phyloP scores from a whole-genome alignment of 2,888 invertebrate genomes.

The Congeria kusceri region DNA sequence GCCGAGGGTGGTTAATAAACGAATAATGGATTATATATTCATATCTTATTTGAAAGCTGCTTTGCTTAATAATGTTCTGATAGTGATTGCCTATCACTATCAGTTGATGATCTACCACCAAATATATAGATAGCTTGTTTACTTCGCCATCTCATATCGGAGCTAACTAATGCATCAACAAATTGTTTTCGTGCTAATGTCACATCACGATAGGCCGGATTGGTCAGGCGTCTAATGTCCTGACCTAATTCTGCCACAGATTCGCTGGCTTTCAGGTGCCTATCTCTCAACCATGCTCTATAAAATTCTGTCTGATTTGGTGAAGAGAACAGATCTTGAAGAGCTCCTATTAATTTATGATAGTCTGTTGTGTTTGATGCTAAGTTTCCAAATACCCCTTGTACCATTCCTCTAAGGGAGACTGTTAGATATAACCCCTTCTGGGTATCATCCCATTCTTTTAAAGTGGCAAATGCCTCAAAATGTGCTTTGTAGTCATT shows the following conservation, averaged over 20 bases:
- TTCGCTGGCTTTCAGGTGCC: conserved; percentile 19
- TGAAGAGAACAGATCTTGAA: conserved; percentile 24
- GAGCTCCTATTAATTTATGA: neutral
- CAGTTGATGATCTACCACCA: too few relatives aligned
- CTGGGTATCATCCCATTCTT: conserved; percentile 22
- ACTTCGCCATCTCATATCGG: neutral
- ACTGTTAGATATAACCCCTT: conserved; percentile 37
- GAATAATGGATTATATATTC: too few relatives aligned
- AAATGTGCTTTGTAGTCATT: too few relatives aligned
- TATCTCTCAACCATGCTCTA: conserved; percentile 29
- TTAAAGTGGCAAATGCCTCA: conserved; percentile 34
- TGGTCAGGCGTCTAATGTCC: conserved; percentile 15
- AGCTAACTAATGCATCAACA: conserved; percentile 13
- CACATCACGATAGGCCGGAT: conserved; percentile 12
- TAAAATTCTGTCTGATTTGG: conserved; percentile 21
- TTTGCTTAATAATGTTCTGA: too few relatives aligned
- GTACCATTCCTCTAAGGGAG: conserved; percentile 25
- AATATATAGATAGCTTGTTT: too few relatives aligned
- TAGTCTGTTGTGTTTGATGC: neutral
- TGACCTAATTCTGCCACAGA: conserved; percentile 26
- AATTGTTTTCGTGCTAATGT: conserved; percentile 17
- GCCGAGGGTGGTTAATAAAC: too few relatives aligned
- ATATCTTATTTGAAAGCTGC: too few relatives aligned
- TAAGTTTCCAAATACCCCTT: conserved; percentile 26
- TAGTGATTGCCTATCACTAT: too few relatives aligned